Evolutionary conservation across 2,888 invertebrate species (phyloP).

Genomic region (Ophion obscuratus): DNA sequence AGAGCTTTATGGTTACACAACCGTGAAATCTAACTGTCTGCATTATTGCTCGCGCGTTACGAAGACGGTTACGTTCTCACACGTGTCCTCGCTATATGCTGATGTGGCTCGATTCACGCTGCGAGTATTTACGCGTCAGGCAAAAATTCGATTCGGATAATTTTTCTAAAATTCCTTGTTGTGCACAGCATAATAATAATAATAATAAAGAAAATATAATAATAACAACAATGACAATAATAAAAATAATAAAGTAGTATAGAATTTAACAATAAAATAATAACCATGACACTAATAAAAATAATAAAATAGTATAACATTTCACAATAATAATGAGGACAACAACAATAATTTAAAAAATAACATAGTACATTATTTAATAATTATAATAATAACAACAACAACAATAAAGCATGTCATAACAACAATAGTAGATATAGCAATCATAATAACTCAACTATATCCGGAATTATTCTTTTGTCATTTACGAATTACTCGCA

Average conservation of each 20-base stretch:
- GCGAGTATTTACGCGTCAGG: slow-evolving; percentile 1
- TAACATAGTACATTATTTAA: too few species aligned
- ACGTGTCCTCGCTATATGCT: neutral
- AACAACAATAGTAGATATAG: neutral
- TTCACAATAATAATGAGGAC: too few species aligned
- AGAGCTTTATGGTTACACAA: slow-evolving; percentile 35
- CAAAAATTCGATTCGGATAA: neutral
- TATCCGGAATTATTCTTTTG: neutral
- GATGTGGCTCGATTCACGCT: neutral
- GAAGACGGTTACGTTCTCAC: slow-evolving; percentile 48
- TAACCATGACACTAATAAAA: too few species aligned
- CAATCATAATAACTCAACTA: neutral
- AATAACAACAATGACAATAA: too few species aligned
- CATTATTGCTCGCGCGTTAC: slow-evolving; percentile 42
- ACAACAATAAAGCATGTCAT: neutral
- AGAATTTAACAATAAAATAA: too few species aligned
- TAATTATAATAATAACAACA: too few species aligned
- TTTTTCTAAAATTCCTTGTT: too few species aligned
- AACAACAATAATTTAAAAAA: too few species aligned
- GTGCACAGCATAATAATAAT: too few species aligned
- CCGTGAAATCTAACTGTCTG: slow-evolving; percentile 41
- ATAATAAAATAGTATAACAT: too few species aligned
- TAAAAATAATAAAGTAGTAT: too few species aligned
- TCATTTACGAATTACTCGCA: neutral
- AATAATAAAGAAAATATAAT: too few species aligned